Conservation (phyloP, 2,888 invertebrate species). For the Azorinus chamasolen region DNA sequence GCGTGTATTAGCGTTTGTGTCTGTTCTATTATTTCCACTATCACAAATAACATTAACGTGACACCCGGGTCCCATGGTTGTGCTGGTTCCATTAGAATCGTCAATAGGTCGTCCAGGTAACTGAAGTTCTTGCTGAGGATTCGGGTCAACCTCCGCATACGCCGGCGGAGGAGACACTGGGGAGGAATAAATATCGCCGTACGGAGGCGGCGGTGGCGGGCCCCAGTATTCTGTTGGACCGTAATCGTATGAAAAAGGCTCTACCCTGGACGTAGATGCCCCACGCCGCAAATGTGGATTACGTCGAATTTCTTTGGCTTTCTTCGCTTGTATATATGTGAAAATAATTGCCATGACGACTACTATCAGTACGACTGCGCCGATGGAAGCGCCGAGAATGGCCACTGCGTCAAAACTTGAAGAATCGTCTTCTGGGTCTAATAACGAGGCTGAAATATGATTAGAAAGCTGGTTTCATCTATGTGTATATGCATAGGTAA, state of each 20-base stretch:
- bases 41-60: no score
- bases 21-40: no score
- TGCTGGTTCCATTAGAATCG: no score
- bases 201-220: slow-evolving; percentile 51
- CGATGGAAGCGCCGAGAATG: slow-evolving; percentile 26
- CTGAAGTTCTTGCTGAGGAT: slow-evolving; percentile 10
- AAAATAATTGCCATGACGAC: slow-evolving; percentile 30
- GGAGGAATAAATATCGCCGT: slow-evolving; percentile 45
- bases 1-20: no score
- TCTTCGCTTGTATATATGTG: slow-evolving; percentile 42
- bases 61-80: no score
- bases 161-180: slow-evolving; percentile 52
- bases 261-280: background rate
- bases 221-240: slow-evolving; percentile 11
- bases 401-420: slow-evolving; percentile 15
- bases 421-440: slow-evolving; percentile 33
- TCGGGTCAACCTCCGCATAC: slow-evolving; percentile 52
- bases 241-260: background rate
- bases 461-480: background rate
- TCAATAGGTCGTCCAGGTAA: no score
- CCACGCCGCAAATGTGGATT: slow-evolving; percentile 3
- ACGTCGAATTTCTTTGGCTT: slow-evolving; percentile 39
- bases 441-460: slow-evolving; percentile 34
- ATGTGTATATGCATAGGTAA: no score
- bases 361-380: slow-evolving; percentile 32